Evolutionary conservation across 1,140 invertebrate species (phyloP).

Genomic region (Drosophila pallidifrons): DNA sequence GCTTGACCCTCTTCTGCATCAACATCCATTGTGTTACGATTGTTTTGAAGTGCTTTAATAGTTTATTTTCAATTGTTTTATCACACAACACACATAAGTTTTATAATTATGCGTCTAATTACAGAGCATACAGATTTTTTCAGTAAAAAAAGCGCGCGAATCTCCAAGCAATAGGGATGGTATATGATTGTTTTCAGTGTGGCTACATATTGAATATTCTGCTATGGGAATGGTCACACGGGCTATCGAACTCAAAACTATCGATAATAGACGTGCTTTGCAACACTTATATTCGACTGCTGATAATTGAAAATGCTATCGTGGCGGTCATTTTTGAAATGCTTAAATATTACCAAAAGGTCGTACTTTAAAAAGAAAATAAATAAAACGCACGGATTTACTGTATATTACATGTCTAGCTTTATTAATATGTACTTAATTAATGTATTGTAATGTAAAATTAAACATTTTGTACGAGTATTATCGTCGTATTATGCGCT

Average conservation of each 20-base stretch:
- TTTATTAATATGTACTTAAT: conserved; percentile 47
- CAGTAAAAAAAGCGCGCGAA: conserved; percentile 69
- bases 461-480: conserved; percentile 55
- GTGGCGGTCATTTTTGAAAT: not conserved
- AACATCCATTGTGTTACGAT: conserved; percentile 60
- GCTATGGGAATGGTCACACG: no score
- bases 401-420: conserved; percentile 33
- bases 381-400: not conserved
- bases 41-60: not conserved
- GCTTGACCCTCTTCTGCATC: conserved; percentile 67
- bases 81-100: conserved; percentile 5
- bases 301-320: not conserved
- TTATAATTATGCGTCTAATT: conserved; percentile 23
- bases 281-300: no score
- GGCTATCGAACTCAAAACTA: no score
- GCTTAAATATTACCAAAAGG: no score
- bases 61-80: conserved; percentile 20
- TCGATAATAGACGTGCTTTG: no score
- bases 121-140: conserved; percentile 27
- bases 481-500: conserved; percentile 47
- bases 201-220: no score
- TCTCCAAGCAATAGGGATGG: no score
- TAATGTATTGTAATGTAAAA: conserved; percentile 34
- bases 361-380: not conserved
- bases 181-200: no score